phyloP scores from a whole-genome alignment of 2,888 invertebrate species.

The Ectemnius lituratus region DNA sequence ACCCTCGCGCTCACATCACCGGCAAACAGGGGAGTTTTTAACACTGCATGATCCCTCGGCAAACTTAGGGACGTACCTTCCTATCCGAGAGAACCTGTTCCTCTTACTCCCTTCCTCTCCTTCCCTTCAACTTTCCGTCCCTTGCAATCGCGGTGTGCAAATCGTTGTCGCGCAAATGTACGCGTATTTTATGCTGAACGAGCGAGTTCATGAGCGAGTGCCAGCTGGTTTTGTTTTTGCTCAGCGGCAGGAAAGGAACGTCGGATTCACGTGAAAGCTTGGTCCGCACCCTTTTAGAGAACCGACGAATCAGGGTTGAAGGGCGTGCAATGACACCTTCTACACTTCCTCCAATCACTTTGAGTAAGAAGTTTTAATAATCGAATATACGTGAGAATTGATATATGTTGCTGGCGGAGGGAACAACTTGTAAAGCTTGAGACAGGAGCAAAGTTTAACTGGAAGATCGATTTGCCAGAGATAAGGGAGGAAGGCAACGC shows the following conservation, averaged over 20 bases:
- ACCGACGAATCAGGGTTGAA: neutral
- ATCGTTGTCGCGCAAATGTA: constrained; percentile 56
- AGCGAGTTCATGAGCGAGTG: neutral
- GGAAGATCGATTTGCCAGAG: constrained; percentile 66
- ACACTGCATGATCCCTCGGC: constrained; percentile 77
- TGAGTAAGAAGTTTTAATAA: neutral
- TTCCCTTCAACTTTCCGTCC: neutral
- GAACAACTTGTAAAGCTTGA: constrained; percentile 28
- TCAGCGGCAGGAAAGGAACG: neutral
- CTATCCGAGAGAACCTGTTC: too few relatives aligned
- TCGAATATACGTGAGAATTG: neutral
- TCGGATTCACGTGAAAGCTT: neutral
- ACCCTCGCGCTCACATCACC: constrained; percentile 69
- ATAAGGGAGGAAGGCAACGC: constrained; percentile 62
- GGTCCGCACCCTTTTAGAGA: neutral
- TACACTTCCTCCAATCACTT: neutral
- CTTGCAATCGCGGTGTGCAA: constrained; percentile 48
- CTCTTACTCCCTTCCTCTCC: neutral
- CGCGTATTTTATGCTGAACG: constrained; percentile 37
- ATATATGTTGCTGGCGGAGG: neutral
- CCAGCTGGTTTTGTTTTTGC: neutral
- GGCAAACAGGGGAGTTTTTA: constrained; percentile 77
- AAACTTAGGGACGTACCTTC: constrained; percentile 69
- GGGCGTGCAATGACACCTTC: neutral
- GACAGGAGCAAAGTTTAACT: constrained; percentile 35